Percentiles rank a stretch among this genome's conserved stretches.
These are phyloP conservation scores for Ceryle rudis DNA, from an alignment of 2,797 vertebrate species.

Conservation along the genomic window DNA sequence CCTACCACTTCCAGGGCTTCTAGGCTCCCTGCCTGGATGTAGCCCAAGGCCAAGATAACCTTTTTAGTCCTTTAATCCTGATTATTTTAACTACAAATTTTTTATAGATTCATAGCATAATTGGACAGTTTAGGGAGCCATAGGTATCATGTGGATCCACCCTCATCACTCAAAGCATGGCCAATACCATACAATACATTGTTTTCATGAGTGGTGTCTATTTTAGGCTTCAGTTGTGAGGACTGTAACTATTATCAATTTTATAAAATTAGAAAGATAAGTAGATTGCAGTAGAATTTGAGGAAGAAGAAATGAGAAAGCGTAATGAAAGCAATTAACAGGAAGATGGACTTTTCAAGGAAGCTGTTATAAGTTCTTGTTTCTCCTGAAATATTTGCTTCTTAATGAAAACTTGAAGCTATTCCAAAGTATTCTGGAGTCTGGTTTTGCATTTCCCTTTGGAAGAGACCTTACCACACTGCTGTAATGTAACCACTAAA, in stretches of 20 bases:
- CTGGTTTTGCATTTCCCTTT: conserved; percentile 3
- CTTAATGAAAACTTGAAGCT: background rate
- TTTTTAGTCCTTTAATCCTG: background rate
- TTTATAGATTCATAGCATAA: background rate
- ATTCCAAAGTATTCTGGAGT: background rate
- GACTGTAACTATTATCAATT: background rate
- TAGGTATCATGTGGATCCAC: background rate
- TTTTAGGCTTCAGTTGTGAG: background rate
- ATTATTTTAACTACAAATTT: background rate
- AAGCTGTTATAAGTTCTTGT: background rate
- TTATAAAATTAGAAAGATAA: background rate
- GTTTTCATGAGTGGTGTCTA: background rate
- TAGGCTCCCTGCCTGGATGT: background rate
- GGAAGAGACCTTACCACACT: background rate
- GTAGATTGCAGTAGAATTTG: background rate
- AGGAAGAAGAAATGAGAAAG: background rate
- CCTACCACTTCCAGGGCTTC: background rate
- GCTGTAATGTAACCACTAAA: conserved; percentile 12
- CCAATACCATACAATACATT: background rate
- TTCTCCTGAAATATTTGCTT: conserved; percentile 1
- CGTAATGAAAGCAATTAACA: background rate
- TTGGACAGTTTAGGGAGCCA: background rate
- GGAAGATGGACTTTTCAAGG: background rate
- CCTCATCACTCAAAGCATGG: background rate
- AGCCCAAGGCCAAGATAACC: background rate